Base-by-base conservation (phyloP, 2,797 vertebrate species). In the Sardinella longiceps region DNA sequence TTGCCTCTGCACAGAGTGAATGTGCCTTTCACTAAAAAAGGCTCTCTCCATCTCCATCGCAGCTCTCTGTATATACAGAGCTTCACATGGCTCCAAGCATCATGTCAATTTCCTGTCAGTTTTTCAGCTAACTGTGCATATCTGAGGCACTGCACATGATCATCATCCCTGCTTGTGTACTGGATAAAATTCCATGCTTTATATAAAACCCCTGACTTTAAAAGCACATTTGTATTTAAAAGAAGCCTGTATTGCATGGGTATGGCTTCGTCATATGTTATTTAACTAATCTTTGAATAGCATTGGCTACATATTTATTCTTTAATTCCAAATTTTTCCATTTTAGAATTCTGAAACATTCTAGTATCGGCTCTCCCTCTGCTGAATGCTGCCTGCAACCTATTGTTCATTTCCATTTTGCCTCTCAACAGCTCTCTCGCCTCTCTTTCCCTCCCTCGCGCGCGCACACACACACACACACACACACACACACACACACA, bases 371-470 rank as follows among this genome's bases (percentile, higher is more conserved):
- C 33, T 37, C 3, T 37, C 4, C 30, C 9, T 20, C 7, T 74
- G n/a, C 63, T 56, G 81, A 53, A 74, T 82, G 80, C 81, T 43
- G 84, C 58, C 25, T 45, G 12, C 11, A 60, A 25, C 39, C 39
- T 82, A 80, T 51, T 86, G 85, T 83, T 80, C 46, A 25, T 60
- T 25, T 80, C 28, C 51, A 14, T 51, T 33, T 81, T 82, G 63
- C 63, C 30, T 85, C 43, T 80, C 46, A 80, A 83, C 37, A 81
- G 70, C 70, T 77, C 70, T 77, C 70, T 7, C 28, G 83, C 53
- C 33, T 80, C 50, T 56, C 77, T 81, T 48, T 23, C 70, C 37
- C 70, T 43, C 70, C 37, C 70, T 23, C 70, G 4, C 66, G 6
- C 9, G 20, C 56, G 9, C 23, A 66, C 60, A 66, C 60, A 66